These are phyloP conservation scores for Chaetodon trifasciatus DNA, from an alignment of 2,797 vertebrate species.

Conservation along the genomic window DNA sequence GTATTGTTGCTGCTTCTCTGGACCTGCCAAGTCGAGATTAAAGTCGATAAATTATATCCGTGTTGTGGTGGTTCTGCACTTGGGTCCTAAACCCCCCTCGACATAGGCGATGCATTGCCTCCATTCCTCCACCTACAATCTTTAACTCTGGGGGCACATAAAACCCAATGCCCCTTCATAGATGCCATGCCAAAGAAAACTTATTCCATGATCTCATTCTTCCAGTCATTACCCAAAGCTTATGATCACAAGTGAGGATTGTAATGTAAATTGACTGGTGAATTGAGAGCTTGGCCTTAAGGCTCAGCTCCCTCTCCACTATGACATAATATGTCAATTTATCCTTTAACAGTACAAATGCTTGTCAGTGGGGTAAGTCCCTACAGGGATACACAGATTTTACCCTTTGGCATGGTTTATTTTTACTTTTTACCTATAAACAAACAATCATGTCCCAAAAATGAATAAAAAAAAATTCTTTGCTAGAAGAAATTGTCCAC, in stretches of 20 bases:
- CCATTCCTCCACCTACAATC: no score
- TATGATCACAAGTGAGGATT: neutral
- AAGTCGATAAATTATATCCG: no score
- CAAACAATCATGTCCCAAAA: conserved; percentile 13
- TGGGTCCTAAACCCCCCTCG: no score
- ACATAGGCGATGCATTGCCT: no score
- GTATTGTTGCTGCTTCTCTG: no score
- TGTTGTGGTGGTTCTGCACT: no score
- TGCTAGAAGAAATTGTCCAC: conserved; percentile 11
- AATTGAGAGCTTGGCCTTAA: neutral
- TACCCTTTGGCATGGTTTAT: neutral
- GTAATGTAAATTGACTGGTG: no score
- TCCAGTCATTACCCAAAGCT: neutral
- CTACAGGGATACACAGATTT: conserved; percentile 5
- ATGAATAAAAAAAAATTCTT: conserved; percentile 6
- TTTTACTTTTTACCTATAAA: conserved; percentile 10
- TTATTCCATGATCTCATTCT: neutral
- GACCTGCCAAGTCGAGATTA: no score
- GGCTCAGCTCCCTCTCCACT: neutral
- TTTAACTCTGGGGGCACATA: no score
- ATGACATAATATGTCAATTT: neutral
- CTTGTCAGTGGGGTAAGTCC: neutral
- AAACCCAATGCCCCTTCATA: no score
- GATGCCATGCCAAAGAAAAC: neutral
- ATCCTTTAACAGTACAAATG: neutral